phyloP scores from a whole-genome alignment of 2,797 vertebrate species.

The Silurus lanzhouensis region DNA sequence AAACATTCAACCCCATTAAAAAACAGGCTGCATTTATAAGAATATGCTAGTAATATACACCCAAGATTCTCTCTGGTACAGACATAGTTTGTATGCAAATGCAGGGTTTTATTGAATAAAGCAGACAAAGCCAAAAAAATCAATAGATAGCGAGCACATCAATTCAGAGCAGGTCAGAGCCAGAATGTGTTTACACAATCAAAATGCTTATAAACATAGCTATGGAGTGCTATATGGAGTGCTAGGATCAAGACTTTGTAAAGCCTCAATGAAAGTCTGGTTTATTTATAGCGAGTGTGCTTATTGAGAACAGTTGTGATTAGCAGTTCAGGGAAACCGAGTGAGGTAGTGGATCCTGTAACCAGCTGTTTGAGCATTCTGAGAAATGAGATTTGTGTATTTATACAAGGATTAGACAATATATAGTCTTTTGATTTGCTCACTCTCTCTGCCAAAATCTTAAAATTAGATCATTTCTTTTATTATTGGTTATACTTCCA shows the following conservation, averaged over 20 bases:
- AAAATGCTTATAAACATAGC: neutral
- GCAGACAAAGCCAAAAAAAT: neutral
- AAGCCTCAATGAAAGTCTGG: neutral
- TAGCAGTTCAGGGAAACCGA: neutral
- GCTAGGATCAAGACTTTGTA: neutral
- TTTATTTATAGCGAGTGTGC: neutral
- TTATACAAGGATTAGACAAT: neutral
- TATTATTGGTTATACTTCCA: neutral
- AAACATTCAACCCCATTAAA: neutral
- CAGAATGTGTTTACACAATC: neutral
- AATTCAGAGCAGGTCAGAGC: neutral
- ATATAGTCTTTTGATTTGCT: neutral
- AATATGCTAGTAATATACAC: neutral
- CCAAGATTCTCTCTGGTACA: neutral
- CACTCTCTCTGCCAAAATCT: neutral
- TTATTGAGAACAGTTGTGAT: slow-evolving; percentile 1
- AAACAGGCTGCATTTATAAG: neutral
- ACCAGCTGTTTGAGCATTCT: slow-evolving; percentile 7
- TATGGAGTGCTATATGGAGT: neutral
- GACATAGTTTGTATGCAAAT: neutral
- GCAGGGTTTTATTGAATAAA: neutral
- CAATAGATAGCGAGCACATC: neutral
- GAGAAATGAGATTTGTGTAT: neutral
- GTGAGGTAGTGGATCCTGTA: neutral
- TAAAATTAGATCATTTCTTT: neutral